A percentile compares a stretch with the other conserved stretches of the same genome.
Evolutionary conservation across 2,888 invertebrate species (phyloP).

Genomic region (Gymnosoma rotundatum): DNA sequence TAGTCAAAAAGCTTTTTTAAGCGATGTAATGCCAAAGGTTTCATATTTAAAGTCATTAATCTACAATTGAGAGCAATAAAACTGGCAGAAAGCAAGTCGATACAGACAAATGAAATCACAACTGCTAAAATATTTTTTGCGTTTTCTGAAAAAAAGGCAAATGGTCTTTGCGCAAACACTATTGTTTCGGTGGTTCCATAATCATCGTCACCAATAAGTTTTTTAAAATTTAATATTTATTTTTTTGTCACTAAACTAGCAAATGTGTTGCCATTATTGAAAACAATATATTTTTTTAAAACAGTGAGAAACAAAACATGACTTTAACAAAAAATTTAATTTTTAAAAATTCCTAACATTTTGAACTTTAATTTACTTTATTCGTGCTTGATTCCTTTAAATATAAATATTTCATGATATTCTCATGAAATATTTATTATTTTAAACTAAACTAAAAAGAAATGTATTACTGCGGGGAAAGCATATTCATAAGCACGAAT

Average conservation of each 20-base stretch:
- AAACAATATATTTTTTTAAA: slow-evolving; percentile 5
- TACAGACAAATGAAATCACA: background rate
- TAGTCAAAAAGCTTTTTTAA: slow-evolving; percentile 45
- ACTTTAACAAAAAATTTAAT: no score
- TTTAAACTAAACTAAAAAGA: no score
- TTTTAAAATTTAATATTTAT: slow-evolving; percentile 43
- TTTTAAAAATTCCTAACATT: no score
- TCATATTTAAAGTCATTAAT: slow-evolving; percentile 77
- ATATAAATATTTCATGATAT: no score
- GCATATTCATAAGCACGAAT: no score
- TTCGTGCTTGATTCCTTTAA: no score
- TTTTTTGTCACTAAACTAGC: background rate
- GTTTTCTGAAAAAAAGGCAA: slow-evolving; percentile 15
- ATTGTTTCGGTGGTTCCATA: slow-evolving; percentile 49
- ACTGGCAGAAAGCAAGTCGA: slow-evolving; percentile 2
- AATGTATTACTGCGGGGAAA: no score
- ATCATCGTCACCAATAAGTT: slow-evolving; percentile 61
- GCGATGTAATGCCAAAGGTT: slow-evolving; percentile 53
- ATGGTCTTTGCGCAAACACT: slow-evolving; percentile 6
- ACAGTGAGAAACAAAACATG: background rate
- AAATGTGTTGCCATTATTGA: background rate
- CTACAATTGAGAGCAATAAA: slow-evolving; percentile 79
- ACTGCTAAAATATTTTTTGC: background rate
- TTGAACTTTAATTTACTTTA: no score
- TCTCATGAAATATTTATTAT: no score